Base-by-base conservation (phyloP, 2,797 vertebrate species). In the Clarias platycephalus region DNA sequence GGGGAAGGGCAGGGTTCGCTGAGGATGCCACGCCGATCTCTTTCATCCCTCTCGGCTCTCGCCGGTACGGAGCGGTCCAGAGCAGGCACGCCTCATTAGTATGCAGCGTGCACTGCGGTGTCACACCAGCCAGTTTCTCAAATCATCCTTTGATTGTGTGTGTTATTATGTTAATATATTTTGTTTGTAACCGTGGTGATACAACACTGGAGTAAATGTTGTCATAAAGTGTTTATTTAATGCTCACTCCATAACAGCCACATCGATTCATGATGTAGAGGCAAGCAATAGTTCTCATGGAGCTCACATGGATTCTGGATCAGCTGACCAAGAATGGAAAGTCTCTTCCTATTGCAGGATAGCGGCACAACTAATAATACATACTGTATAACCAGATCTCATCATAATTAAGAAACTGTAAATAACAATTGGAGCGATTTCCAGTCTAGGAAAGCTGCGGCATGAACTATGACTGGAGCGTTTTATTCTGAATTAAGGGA, bases 81-180 rank as follows among this genome's bases (percentile, higher is more conserved):
- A 75, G 66, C 80, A 13, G 49, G 12, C 72, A 71, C 8, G 57
- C 86, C 80, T 88, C 53, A 71, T 85, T 34, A 88, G 84, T 60
- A 83, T 83, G 68, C 85, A 34, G 79, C 53, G 76, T 79, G 62
- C 85, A 76, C 57, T 5, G 3, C 16, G 37, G 58, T 83, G 85
- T 85, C 86, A 78, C 68, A 87, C 70, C 84, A 89, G 85, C 77
- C 83, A 75, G 70, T 74, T 83, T 80, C 84, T 82, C 83, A 83
- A 88, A 88, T 87, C 82, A 84, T 77, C 66, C 64, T 85, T 84
- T 83, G 76, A 88, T 79, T 85, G 86, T 86, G 81, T 87, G 87
- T 88, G 85, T 89, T 87, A 89, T 87, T 86, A 85, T 87, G 85
- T 84, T 87, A 88, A 89, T 89, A 83, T 81, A 88, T 86, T 87